Conservation (phyloP, 2,113 vertebrate species). For the Pycnonotus jocosus region DNA sequence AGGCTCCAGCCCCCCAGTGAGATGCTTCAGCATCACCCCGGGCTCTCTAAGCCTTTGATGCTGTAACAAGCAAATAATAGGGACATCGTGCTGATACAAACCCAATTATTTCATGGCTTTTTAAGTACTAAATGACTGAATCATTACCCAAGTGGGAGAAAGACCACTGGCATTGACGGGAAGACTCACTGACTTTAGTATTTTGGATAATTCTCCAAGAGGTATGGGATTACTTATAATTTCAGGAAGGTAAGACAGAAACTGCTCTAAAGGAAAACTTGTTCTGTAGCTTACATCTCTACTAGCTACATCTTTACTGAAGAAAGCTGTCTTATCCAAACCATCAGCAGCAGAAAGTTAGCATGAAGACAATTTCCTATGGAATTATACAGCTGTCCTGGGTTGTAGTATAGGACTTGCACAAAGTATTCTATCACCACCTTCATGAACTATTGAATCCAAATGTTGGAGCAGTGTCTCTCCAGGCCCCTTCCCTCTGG, state of each 20-base stretch:
- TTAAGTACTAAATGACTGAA: neutral
- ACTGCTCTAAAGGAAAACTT: neutral
- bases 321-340: neutral
- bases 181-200: neutral
- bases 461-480: no score
- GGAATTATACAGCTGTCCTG: neutral
- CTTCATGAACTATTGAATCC: no score
- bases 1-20: fast-evolving
- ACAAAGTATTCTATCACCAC: no score
- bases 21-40: neutral
- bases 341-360: neutral
- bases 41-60: neutral
- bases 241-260: neutral
- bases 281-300: neutral
- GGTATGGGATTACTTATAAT: neutral
- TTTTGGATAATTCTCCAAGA: neutral
- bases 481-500: no score
- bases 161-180: fast-evolving
- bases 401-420: no score
- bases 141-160: neutral
- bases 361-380: neutral
- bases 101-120: neutral
- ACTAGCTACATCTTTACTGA: neutral
- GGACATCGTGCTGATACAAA: neutral
- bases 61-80: neutral